These are phyloP conservation scores for Ramphastos sulfuratus DNA, from an alignment of 2,113 vertebrate species.

Conservation along the genomic window DNA sequence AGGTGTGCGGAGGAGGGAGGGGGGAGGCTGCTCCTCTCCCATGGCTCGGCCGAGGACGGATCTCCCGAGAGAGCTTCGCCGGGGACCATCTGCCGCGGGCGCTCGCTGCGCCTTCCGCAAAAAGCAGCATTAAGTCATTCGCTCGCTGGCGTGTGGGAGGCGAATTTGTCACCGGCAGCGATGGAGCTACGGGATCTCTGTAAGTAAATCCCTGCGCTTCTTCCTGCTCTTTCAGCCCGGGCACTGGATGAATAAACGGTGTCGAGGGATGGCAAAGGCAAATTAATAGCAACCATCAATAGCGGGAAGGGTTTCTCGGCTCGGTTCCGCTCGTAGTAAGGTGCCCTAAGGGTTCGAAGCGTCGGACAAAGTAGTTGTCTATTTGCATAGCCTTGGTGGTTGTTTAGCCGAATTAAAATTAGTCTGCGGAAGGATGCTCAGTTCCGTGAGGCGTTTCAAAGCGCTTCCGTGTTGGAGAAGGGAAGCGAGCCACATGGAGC, in stretches of 20 bases:
- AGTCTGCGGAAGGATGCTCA: background rate
- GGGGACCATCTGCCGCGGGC: slow-evolving; percentile 36
- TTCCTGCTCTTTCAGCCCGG: background rate
- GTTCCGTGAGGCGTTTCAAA: background rate
- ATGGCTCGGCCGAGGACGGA: slow-evolving; percentile 67
- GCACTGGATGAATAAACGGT: background rate
- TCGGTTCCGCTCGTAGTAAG: background rate
- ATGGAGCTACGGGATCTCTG: slow-evolving; percentile 82
- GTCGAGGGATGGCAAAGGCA: background rate
- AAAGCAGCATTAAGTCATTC: slow-evolving; percentile 66
- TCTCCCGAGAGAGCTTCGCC: slow-evolving; percentile 34
- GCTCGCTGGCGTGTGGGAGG: slow-evolving; percentile 56
- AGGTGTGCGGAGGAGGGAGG: slow-evolving; percentile 67
- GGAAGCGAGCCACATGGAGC: background rate
- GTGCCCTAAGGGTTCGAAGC: background rate
- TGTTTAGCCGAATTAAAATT: background rate
- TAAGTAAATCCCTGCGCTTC: slow-evolving; percentile 73
- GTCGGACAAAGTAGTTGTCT: background rate
- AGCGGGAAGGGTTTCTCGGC: background rate
- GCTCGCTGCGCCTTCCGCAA: slow-evolving; percentile 29
- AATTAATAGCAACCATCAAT: background rate
- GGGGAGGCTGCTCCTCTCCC: slow-evolving; percentile 51
- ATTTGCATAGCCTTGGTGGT: background rate
- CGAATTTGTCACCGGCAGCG: slow-evolving; percentile 50
- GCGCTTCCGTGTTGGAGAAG: background rate